Evolutionary conservation across 1,140 invertebrate species (phyloP), one percentile per base, ranked within the genome.

Genomic region (Carcinoscorpius rotundicauda): DNA sequence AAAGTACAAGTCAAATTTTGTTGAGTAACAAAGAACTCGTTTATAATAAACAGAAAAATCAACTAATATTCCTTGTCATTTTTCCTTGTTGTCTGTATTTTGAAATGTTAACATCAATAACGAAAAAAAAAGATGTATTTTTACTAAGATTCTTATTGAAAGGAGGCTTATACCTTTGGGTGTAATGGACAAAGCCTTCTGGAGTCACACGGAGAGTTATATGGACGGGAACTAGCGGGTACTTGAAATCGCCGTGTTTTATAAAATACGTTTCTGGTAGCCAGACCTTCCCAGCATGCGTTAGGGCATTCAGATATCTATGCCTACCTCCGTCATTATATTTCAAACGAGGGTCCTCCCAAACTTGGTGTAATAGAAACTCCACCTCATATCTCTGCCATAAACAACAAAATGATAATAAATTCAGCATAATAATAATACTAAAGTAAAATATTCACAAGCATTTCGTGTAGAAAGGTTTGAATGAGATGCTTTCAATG

Each of bases 361-460:
- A 93, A 77, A 91, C 88, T 76, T 93, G 89, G 73, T 92, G 88
- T 64, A 93, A 82, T 64, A 93, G 79, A 76, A 94, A 93, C 77
- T 94, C 91, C 70, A 93, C 89, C 79, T 94, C 90, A 80, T 94
- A 94, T 90, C 93, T 93, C 91, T 93, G 81, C 5, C 80, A 79
- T 6, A 56, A 66, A 66, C 67, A 9, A n/a, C 8, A n/a, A 9
- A 55, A 55, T 55, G n/a, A 9, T 9, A 3, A 55, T 3, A 57
- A n/a, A 59, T 48, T 6, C 10, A 49, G 10, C 48, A 49, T 3
- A 59, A n/a, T 48, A 6, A 59, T 11, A 59, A n/a, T 48, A 6
- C 3, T 11, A 8, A 59, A n/a, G 10, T n/a, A 10, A 8, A 10
- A 59, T 29, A 11, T 8, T 9, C 6, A 4, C 29, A 6, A 59